Base-by-base conservation (phyloP, 2,888 invertebrate genomes). In the Anarsia innoxiella region DNA sequence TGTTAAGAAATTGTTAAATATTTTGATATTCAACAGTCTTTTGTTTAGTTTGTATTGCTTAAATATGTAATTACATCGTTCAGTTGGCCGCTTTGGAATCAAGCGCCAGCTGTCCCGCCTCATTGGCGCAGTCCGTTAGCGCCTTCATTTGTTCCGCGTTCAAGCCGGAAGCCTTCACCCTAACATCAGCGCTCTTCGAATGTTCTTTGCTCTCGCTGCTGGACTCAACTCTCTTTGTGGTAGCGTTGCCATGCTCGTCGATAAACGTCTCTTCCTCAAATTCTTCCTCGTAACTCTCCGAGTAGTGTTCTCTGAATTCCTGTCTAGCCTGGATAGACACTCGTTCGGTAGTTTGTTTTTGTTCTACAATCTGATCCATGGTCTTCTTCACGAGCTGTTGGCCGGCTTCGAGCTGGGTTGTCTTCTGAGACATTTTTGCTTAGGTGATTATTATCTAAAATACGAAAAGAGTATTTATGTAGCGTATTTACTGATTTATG, bases 171-270 rank as follows among this genome's bases (percentile, higher is more conserved):
- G 86, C 86, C 46, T 86, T 86, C 3, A 86, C 86, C 58, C 74
- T 51, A 2, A 86, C 86, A 43, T 86, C 84, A 15, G 86, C 86
- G 40, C 83, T 84, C 51, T 70, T 78, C 23, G 79, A 74, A 46
- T 84, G 84, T 51, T 85, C 82, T 44, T 79, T 78, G 56, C 83
- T 85, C 53, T 85, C 84, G 40, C 78, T 80, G 55, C 86, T 86
- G 1, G 84, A 75, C 44, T 86, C 86, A 4, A 74, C 59, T 33
- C 82, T 66, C 14, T 82, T 83, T 4, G 85, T 84, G 3, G 83
- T 82, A 36, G 64, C 71, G 40, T 86, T 86, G 40, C 86, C 86
- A 25, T 53, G 63, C 42, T 83, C 59, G 48, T 86, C 86, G 12
- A 65, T 86, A 41, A 75, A 77, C 10, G 83, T 85, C 50, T 86